Base-by-base conservation (phyloP, 2,113 vertebrate genomes). In the Sigmodon hispidus region DNA sequence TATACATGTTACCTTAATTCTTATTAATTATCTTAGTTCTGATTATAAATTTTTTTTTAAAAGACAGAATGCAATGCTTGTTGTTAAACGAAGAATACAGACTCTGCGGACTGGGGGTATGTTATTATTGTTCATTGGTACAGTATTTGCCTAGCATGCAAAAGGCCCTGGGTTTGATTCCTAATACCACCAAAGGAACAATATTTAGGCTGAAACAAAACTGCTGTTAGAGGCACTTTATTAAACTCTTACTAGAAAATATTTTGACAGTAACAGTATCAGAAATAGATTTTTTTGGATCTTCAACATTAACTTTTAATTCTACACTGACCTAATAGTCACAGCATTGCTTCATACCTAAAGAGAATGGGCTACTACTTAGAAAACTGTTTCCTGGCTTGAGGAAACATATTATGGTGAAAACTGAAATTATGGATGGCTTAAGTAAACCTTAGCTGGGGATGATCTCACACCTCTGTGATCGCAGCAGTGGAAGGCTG, bases 181-280 rank as follows among this genome's bases (percentile, higher is more conserved):
- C 31, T 22, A 79, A 55, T 22, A 52, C 45, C 87, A 63, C 57
- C 65, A 89, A 88, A 91, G 65, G 15, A 85, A 57, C 26, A 80
- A 5, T 85, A 95, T 88, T 89, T 86, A 89, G 55, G 61, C n/a
- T n/a, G n/a, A n/a, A n/a, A n/a, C n/a, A n/a, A n/a, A 87, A 79
- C 34, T 84, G 43, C 50, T 72, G 1, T 87, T 69, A 80, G 63
- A 85, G 70, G n/a, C 26, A 92, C 10, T 69, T 95, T 63, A 73
- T 34, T 90, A 95, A 76, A 67, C 34, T 72, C 61, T 69, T 57
- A 70, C 21, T 50, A 87, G 15, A 96, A 93, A 90, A 84, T 69
- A 67, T 50, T 92, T 77, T 72, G 61, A 90, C 70, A 90, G 48
- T 89, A 3, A 86, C n/a, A 17, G 61, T 90, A 91, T 63, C 65